phyloP scores from a whole-genome alignment of 2,113 vertebrate species.

The Gnathonemus echidnorhynchus region DNA sequence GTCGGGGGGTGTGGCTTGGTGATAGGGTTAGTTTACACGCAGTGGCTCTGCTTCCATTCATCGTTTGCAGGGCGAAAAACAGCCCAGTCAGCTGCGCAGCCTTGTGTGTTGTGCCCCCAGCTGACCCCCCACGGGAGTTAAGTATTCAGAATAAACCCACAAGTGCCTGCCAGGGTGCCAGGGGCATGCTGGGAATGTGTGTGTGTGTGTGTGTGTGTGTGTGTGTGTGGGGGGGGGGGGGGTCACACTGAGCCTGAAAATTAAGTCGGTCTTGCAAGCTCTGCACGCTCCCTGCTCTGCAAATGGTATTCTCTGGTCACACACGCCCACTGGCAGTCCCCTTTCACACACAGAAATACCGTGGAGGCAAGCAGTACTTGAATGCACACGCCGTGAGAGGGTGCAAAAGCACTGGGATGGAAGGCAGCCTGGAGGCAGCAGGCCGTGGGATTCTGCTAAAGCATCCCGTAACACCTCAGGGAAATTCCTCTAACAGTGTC shows the following conservation, averaged over 20 bases:
- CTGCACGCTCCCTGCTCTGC: neutral
- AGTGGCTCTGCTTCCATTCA: slow-evolving; percentile 45
- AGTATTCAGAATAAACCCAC: neutral
- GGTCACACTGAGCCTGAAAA: neutral
- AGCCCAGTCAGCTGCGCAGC: neutral
- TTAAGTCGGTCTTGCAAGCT: neutral
- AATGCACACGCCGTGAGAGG: neutral
- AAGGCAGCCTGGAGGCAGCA: neutral
- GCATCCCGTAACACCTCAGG: neutral
- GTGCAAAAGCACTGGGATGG: neutral
- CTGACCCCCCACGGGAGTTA: neutral
- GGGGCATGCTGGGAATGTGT: neutral
- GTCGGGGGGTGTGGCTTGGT: neutral
- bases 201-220: neutral
- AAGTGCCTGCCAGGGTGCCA: neutral
- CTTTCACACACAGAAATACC: neutral
- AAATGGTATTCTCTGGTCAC: neutral
- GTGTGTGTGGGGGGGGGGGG: neutral
- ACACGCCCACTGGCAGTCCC: neutral
- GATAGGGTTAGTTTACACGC: slow-evolving; percentile 40
- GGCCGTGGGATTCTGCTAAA: neutral
- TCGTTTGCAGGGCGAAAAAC: slow-evolving; percentile 53
- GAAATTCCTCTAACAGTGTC: neutral
- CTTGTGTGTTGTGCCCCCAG: neutral
- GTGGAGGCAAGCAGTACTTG: too few species aligned